A percentile compares a stretch with the other conserved stretches of the same genome.
Evolutionary conservation across 1,140 invertebrate species (phyloP).

Genomic region (Dendroctonus ponderosae): DNA sequence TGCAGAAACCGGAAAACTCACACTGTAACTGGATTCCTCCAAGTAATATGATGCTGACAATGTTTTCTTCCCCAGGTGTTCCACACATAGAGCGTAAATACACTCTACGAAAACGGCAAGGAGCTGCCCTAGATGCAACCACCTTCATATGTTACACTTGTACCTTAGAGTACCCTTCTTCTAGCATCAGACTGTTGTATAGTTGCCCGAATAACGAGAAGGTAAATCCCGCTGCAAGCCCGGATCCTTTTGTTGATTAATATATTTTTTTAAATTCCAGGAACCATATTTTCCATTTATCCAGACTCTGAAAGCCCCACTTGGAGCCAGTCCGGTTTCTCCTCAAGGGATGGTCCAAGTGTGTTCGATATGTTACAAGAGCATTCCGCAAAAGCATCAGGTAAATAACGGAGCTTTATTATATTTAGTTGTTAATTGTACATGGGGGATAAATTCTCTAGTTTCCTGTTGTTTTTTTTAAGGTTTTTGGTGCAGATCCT

Average conservation of each 20-base stretch:
- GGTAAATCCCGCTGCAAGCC: slow-evolving; percentile 1
- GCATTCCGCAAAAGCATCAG: slow-evolving; percentile 77
- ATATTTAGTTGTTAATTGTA: no score
- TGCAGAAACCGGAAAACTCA: neutral
- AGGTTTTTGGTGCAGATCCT: slow-evolving; percentile 51
- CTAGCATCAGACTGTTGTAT: slow-evolving; percentile 75
- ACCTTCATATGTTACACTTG: slow-evolving; percentile 89
- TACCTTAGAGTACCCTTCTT: slow-evolving; percentile 72
- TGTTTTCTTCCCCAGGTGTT: slow-evolving; percentile 57
- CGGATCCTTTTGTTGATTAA: neutral
- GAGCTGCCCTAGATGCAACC: slow-evolving; percentile 63
- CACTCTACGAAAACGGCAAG: slow-evolving; percentile 70
- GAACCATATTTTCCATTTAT: slow-evolving; percentile 89
- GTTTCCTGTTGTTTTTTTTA: neutral
- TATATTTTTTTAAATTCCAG: slow-evolving; percentile 6
- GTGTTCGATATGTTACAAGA: slow-evolving; percentile 81
- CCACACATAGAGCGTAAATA: slow-evolving; percentile 76
- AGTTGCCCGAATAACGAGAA: slow-evolving; percentile 79
- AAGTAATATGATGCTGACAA: no score
- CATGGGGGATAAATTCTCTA: no score
- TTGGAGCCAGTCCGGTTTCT: slow-evolving; percentile 80
- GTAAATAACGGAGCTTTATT: slow-evolving; percentile 42
- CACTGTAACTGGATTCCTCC: neutral
- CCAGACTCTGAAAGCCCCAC: slow-evolving; percentile 70
- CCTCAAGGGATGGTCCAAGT: slow-evolving; percentile 81